Percentiles rank a stretch among this genome's conserved stretches.
phyloP scores from a whole-genome alignment of 2,797 vertebrate genomes.

The Vipera ursinii region DNA sequence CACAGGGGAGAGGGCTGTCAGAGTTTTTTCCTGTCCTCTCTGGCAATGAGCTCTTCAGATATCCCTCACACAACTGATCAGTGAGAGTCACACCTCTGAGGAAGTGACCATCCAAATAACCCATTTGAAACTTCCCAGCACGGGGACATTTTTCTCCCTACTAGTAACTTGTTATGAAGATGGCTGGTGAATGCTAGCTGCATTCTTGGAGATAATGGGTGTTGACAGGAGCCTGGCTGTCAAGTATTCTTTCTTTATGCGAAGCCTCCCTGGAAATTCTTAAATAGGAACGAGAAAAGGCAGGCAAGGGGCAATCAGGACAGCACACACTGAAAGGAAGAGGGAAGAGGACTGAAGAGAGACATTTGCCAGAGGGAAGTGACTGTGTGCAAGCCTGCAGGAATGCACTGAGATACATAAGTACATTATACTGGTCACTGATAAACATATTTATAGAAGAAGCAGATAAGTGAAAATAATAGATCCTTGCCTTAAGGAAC shows the following conservation, averaged over 20 bases:
- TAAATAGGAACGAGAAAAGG: constrained; percentile 15
- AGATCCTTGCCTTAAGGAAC: fast-evolving
- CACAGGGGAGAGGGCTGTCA: not conserved
- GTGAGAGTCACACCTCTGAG: not conserved
- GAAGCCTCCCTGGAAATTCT: constrained; percentile 12
- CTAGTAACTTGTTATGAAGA: constrained; percentile 38
- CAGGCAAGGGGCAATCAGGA: not conserved
- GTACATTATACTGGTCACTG: fast-evolving
- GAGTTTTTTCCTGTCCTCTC: not conserved
- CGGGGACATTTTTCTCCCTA: constrained; percentile 44
- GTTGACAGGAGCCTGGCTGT: constrained; percentile 59
- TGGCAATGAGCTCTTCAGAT: not conserved
- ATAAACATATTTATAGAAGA: not conserved
- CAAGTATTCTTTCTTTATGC: constrained; percentile 1
- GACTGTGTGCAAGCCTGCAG: not conserved
- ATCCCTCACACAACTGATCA: not conserved
- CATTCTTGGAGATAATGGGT: constrained; percentile 47
- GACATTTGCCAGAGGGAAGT: not conserved
- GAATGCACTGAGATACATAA: constrained; percentile 9
- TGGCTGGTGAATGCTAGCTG: not conserved
- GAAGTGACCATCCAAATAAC: constrained; percentile 5
- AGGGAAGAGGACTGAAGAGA: not conserved
- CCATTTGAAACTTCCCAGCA: constrained; percentile 5
- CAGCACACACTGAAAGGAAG: not conserved
- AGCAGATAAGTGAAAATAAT: not conserved